Evolutionary conservation across 2,888 invertebrate genomes (phyloP), one percentile per base, ranked within the genome.

Genomic region (Tenthredo scrophulariae): DNA sequence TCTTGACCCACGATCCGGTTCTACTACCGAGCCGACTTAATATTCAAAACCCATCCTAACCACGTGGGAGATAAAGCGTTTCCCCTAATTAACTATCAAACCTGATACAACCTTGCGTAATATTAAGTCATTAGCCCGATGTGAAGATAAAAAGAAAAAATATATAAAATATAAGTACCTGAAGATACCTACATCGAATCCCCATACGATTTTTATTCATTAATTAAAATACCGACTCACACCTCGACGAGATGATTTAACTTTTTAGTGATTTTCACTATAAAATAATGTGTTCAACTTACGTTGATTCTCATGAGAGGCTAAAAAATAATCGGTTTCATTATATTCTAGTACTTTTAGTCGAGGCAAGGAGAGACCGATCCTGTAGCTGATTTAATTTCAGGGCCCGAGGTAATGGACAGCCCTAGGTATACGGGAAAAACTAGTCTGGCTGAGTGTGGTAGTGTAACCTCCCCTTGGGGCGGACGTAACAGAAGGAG

Each of bases 391-490:
- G 83, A 83, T 83, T 83, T 83, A 83, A 67, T 83, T 83, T 67
- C n/a, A 67, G 83, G 65, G 26, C 22, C 50, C 46, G 26, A 37
- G 65, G 80, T 62, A 74, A 85, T 88, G 87, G 88, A 88, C 88
- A 86, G 86, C 87, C 86, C 87, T 87, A 84, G 80, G 80, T 80
- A 65, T 77, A 40, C 26, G 33, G 80, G 50, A 70, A 80, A 85
- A 85, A 88, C 86, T 89, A 88, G 84, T 86, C 54, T 72, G 33
- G 58, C 33, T 50, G 89, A 89, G 88, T 88, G 89, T 90, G 88
- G 40, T 67, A 46, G 83, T 50, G 87, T 84, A 86, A 87, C 88
- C 89, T 80, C 89, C 90, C 89, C 90, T 90, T 89, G 88, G 84
- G 85, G 86, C 86, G 85, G 85, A 85, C 80, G 50, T 22, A 82